These are phyloP conservation scores for Carabus problematicus DNA, from an alignment of 2,888 invertebrate genomes.

Conservation along the genomic window DNA sequence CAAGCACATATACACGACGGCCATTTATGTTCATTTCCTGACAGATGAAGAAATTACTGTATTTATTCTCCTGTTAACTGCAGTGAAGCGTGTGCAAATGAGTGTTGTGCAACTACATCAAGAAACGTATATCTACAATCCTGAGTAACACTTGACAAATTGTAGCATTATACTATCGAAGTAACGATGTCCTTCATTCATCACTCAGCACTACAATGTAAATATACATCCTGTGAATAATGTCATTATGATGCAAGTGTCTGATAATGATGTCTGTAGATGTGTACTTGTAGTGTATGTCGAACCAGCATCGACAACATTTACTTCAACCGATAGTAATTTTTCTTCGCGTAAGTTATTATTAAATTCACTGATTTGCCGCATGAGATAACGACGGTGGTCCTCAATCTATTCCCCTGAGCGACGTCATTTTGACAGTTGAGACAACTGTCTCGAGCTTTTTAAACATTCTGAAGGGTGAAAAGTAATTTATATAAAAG, in stretches of 20 bases:
- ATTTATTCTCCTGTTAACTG: too few species aligned
- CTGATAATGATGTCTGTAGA: slow-evolving; percentile 12
- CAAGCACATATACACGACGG: too few species aligned
- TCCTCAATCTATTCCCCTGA: too few species aligned
- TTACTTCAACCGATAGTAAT: background rate
- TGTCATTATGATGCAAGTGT: background rate
- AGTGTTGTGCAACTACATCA: too few species aligned
- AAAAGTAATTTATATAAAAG: slow-evolving; percentile 46
- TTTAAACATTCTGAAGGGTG: slow-evolving; percentile 33
- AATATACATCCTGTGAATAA: background rate
- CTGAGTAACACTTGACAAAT: background rate
- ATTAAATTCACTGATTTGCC: slow-evolving; percentile 23
- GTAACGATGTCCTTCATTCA: slow-evolving; percentile 14
- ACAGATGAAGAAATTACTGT: too few species aligned
- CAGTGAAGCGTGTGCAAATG: too few species aligned
- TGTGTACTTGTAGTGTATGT: background rate
- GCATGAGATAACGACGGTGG: background rate
- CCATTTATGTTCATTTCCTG: too few species aligned
- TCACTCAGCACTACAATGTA: slow-evolving; percentile 1
- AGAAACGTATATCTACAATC: too few species aligned
- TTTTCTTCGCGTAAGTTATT: slow-evolving; percentile 14
- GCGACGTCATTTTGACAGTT: slow-evolving; percentile 1
- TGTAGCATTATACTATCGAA: slow-evolving; percentile 6
- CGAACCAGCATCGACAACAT: background rate
- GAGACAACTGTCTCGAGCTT: slow-evolving; percentile 20